Conservation (phyloP, 1,140 invertebrate genomes). For the Drosophila arawakana region DNA sequence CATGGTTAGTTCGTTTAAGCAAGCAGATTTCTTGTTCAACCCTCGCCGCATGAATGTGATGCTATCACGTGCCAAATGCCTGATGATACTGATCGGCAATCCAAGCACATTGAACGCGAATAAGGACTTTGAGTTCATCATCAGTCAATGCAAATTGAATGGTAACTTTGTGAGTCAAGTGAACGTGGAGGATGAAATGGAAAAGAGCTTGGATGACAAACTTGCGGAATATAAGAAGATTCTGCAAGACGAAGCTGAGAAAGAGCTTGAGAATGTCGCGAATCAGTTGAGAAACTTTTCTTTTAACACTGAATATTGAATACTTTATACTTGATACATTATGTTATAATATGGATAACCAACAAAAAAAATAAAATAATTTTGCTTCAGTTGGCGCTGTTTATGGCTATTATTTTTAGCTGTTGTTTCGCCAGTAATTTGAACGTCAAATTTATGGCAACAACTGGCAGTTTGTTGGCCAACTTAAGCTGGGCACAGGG, state of each 20-base stretch:
- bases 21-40: conserved; percentile 89
- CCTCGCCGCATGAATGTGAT: conserved; percentile 93
- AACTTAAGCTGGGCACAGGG: conserved; percentile 23
- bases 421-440: conserved; percentile 38
- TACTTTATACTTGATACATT: neutral
- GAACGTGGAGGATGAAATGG: too few relatives aligned
- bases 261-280: too few relatives aligned
- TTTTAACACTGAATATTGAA: conserved; percentile 17
- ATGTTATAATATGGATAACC: neutral
- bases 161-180: neutral
- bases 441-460: conserved; percentile 59
- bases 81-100: conserved; percentile 92
- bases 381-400: neutral
- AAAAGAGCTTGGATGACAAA: too few relatives aligned
- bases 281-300: too few relatives aligned
- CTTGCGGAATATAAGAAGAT: too few relatives aligned
- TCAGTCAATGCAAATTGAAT: conserved; percentile 30
- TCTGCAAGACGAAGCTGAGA: too few relatives aligned
- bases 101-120: conserved; percentile 83
- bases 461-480: conserved; percentile 25
- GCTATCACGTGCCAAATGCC: conserved; percentile 90
- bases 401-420: conserved; percentile 11
- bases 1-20: conserved; percentile 88
- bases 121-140: conserved; percentile 37
- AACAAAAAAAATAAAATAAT: neutral